Conservation (phyloP, 2,888 invertebrate genomes). For the Pachycephus smyrnensis region DNA sequence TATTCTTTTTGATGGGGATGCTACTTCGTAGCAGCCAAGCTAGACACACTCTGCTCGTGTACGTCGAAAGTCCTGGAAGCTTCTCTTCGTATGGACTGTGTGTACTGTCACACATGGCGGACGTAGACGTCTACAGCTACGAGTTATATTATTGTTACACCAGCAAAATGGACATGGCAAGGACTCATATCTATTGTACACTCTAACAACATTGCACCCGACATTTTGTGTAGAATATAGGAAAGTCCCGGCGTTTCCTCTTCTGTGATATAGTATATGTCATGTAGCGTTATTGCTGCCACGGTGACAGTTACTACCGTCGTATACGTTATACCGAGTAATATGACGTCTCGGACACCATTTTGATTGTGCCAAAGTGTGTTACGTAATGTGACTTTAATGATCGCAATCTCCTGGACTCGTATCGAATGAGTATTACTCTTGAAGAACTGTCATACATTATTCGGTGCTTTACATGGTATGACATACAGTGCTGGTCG, state of each 20-base stretch:
- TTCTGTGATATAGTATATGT: neutral
- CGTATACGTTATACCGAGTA: neutral
- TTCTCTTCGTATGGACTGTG: neutral
- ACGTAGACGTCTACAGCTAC: neutral
- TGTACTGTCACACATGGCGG: neutral
- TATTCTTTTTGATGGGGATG: constrained; percentile 18
- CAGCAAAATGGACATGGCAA: neutral
- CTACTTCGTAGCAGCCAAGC: neutral
- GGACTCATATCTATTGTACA: neutral
- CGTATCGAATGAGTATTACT: neutral
- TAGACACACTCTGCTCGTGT: neutral
- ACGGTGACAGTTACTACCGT: neutral
- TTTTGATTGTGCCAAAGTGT: neutral
- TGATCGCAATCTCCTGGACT: neutral
- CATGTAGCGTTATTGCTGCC: neutral
- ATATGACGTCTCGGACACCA: neutral
- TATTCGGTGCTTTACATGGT: neutral
- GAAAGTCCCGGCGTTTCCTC: neutral
- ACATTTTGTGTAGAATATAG: neutral
- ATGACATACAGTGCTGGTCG: neutral
- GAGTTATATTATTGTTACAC: constrained; percentile 6
- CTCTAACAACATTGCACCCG: neutral
- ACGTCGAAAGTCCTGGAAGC: neutral
- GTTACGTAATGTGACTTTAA: neutral
- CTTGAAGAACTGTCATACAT: neutral